Evolutionary conservation across 2,888 invertebrate genomes (phyloP).

Genomic region (Latheticus oryzae): DNA sequence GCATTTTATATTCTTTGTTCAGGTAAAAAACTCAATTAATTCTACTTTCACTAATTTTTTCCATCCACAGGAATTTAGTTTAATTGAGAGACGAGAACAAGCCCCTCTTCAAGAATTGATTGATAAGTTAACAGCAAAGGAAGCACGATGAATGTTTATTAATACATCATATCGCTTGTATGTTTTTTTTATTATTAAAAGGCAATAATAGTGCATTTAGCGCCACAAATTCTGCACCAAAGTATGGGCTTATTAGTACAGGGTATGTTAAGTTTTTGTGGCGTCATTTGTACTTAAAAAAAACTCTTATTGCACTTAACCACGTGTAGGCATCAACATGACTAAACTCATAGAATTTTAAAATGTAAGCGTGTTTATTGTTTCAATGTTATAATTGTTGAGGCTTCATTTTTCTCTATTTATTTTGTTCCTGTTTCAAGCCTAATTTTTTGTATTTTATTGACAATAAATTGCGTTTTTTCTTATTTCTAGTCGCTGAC

Average conservation of each 20-base stretch:
- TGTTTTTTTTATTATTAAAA: slow-evolving; percentile 12
- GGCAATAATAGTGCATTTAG: slow-evolving; percentile 25
- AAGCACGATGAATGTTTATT: slow-evolving; percentile 78
- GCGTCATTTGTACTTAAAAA: slow-evolving; percentile 20
- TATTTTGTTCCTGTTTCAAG: slow-evolving; percentile 25
- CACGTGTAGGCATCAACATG: slow-evolving; percentile 26
- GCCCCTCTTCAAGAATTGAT: slow-evolving; percentile 98
- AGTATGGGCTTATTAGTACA: slow-evolving; percentile 10
- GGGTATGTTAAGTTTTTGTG: slow-evolving; percentile 27
- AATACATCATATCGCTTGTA: slow-evolving; percentile 18
- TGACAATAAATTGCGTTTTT: slow-evolving; percentile 19
- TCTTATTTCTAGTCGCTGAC: slow-evolving; percentile 22
- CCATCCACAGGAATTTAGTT: slow-evolving; percentile 93
- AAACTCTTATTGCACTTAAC: slow-evolving; percentile 35
- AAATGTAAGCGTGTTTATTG: slow-evolving; percentile 29
- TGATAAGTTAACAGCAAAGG: slow-evolving; percentile 93
- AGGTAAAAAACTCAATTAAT: slow-evolving; percentile 67
- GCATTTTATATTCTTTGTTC: slow-evolving; percentile 98
- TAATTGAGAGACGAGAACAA: slow-evolving; percentile 96
- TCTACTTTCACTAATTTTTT: slow-evolving; percentile 1
- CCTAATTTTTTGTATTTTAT: slow-evolving; percentile 28
- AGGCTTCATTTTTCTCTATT: slow-evolving; percentile 24
- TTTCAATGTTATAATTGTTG: slow-evolving; percentile 31
- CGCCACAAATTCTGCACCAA: slow-evolving; percentile 11
- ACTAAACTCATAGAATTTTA: slow-evolving; percentile 17